Base-by-base conservation (phyloP, 2,113 vertebrate species). In the Strix uralensis region DNA sequence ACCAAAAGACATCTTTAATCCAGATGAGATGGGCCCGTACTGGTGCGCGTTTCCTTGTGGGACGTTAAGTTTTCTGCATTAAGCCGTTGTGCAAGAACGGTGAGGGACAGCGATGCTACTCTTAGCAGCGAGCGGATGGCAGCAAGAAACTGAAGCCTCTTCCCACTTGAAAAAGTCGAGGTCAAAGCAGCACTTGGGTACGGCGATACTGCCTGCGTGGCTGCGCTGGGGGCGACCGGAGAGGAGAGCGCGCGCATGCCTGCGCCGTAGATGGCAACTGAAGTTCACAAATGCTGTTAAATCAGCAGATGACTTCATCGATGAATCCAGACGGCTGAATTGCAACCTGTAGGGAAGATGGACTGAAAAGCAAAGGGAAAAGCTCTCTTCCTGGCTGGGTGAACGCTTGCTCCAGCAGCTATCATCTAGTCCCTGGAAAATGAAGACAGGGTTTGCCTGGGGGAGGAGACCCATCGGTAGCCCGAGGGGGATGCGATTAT, bases 1-100 rank as follows among this genome's bases (percentile, higher is more conserved):
- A 90, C 38, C 66, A 62, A 83, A 63, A 92, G 91, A 96, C 96
- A 97, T 96, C 95, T 97, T 97, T 95, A 93, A 86, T 92, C 94
- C 97, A 97, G 95, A 97, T 94, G 95, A 97, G 88, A 59, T 79
- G 84, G 78, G 87, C 63, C 87, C 0, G 1, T 44, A 1, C 83
- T 87, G 75, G 66, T 93, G 88, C 0, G 6, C 1, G 0, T 92
- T 95, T 97, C 93, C 91, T 89, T 1, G 3, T 66, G 93, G 85
- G 86, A 67, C 67, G 5, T 89, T 11, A 72, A 92, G 63, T 92
- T 96, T 44, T 38, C 6, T 49, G 80, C 80, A 3, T 34, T 32
- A 66, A 75, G 82, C 78, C 81, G n/a, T 67, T 88, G 89, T 82
- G 91, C 72, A 86, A 79, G 85, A 61, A 18, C 9, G 7, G 81